These are phyloP conservation scores for Arrhamphus sclerolepis DNA, from an alignment of 2,797 vertebrate genomes.

Conservation along the genomic window DNA sequence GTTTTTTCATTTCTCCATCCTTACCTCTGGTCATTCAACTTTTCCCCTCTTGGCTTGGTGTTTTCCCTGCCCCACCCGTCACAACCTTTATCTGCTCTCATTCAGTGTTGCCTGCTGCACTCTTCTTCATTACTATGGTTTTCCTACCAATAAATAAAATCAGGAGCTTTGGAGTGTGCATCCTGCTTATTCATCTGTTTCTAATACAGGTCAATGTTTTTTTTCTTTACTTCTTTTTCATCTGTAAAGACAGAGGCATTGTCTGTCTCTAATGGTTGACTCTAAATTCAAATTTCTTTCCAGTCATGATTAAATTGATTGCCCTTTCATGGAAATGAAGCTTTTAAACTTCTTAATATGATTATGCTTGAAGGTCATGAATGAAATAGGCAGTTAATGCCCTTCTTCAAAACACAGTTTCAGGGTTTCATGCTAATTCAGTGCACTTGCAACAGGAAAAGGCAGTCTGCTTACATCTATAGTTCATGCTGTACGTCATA, in stretches of 20 bases:
- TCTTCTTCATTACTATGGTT: conserved; percentile 45
- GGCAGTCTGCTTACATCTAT: too few species aligned
- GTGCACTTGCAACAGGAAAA: too few species aligned
- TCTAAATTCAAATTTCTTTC: not conserved
- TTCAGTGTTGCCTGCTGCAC: conserved; percentile 27
- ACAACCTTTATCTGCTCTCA: conserved; percentile 28
- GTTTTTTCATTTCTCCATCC: conserved; percentile 7
- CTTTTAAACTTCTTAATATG: too few species aligned
- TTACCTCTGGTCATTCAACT: conserved; percentile 6
- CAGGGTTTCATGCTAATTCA: too few species aligned
- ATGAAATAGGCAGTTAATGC: too few species aligned
- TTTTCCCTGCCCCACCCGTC: conserved; percentile 6
- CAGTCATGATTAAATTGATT: not conserved
- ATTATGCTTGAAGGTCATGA: too few species aligned
- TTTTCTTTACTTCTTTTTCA: not conserved
- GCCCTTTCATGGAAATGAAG: too few species aligned
- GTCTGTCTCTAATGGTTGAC: not conserved
- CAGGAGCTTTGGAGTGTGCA: conserved; percentile 42
- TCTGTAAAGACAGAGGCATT: not conserved
- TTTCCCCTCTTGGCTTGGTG: not conserved
- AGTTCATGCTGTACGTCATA: too few species aligned
- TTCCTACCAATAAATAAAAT: conserved; percentile 42
- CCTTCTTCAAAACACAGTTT: too few species aligned
- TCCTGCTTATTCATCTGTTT: conserved; percentile 45
- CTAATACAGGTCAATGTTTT: conserved; percentile 19